Percentiles rank a stretch among this genome's conserved stretches.
Evolutionary conservation across 2,113 vertebrate genomes (phyloP).

Genomic region (Amazona guildingii): DNA sequence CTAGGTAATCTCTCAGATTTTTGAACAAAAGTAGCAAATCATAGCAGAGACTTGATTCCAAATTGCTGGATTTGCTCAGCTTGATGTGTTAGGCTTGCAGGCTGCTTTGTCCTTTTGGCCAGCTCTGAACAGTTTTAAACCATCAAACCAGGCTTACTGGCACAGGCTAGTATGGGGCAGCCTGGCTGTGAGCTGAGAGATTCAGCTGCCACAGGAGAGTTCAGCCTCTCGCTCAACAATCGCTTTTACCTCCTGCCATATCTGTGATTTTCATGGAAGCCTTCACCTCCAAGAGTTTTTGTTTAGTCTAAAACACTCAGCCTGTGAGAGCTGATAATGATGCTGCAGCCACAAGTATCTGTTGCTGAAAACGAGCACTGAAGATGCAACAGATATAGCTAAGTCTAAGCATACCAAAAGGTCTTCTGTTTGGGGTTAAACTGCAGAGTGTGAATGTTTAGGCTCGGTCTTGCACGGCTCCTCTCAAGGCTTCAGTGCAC

Average conservation of each 20-base stretch:
- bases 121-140: background rate
- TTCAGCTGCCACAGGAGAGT: rapidly evolving
- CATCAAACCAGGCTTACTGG: background rate
- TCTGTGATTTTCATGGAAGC: background rate
- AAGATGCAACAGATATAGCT: background rate
- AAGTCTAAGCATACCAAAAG: background rate
- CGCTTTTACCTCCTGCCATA: background rate
- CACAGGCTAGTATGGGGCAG: background rate
- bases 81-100: background rate
- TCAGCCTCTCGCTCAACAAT: background rate
- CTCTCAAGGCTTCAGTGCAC: background rate
- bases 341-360: background rate
- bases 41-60: background rate
- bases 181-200: background rate
- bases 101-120: background rate
- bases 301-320: background rate
- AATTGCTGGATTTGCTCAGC: background rate
- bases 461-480: background rate
- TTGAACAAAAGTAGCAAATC: background rate
- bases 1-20: background rate
- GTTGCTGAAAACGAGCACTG: background rate
- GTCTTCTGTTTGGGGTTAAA: background rate
- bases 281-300: background rate
- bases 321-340: background rate
- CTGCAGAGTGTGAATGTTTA: rapidly evolving